Evolutionary conservation across 1,140 invertebrate genomes (phyloP), one percentile per base, ranked within the genome.

Genomic region (Meloidogyne hapla): DNA sequence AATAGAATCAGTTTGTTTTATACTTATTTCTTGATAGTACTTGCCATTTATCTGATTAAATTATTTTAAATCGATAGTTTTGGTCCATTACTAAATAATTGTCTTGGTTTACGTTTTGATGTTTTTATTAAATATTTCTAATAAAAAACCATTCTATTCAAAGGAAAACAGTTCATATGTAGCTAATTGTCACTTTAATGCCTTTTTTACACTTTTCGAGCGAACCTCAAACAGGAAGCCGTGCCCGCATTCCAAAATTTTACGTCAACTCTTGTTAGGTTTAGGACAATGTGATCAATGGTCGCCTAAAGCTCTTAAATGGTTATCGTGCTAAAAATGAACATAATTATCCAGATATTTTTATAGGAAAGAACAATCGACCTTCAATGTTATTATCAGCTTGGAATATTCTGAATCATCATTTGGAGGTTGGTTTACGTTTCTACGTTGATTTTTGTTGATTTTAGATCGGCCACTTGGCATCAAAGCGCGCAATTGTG

Each of bases 171-270:
- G 61, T 40, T 67, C 45, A 10, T 40, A 48, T 5, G 40, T 76
- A 15, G 77, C 62, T 26, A 79, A 82, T 26, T 38, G 56, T 48
- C 48, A 76, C 72, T 23, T 83, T 69, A 42, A 48, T 67, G 56
- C 72, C 1, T 83, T 83, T 72, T 62, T 73, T 0, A 68, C 80
- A 62, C 65, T 83, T 33, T 23, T 83, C n/a, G 25, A 66, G 10
- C 67, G 66, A 33, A 84, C 81, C 4, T 33, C 40, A 8, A 62
- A 66, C 3, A 40, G 83, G 42, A 38, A 74, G 8, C 81, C 81
- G 23, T 84, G 81, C 65, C 81, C 81, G 21, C 81, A 83, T 62
- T 38, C 67, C 0, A 83, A 82, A 65, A 78, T 83, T 62, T 45
- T 83, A 25, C 83, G 80, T 45, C 82, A 83, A 73, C 69, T 83